phyloP scores from a whole-genome alignment of 2,113 vertebrate genomes.

The Globicephala melas region DNA sequence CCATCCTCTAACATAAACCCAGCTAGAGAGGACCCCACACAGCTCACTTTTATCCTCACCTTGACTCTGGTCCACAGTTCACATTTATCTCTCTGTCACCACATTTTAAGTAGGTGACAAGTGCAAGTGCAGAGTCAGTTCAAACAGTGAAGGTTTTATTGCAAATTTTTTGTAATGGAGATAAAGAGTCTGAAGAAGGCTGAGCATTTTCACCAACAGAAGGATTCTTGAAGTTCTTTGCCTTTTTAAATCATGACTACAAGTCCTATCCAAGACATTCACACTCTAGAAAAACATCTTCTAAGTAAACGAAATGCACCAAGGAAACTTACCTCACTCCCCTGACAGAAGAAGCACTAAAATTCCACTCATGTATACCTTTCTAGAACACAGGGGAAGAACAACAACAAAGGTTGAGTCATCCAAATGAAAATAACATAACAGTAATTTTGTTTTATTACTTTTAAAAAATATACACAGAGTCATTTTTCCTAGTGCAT shows the following conservation, averaged over 20 bases:
- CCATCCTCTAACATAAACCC: not conserved
- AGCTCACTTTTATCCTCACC: not conserved
- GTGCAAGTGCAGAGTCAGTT: not conserved
- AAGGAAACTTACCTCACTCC: constrained; percentile 86
- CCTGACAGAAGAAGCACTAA: constrained; percentile 91
- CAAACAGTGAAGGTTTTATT: not conserved
- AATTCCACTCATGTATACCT: constrained; percentile 98
- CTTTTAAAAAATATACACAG: not conserved
- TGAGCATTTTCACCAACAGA: not conserved
- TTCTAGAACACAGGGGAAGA: constrained; percentile 82
- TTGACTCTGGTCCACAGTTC: not conserved
- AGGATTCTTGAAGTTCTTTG: not conserved
- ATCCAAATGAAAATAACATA: not conserved
- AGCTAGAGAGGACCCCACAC: not conserved
- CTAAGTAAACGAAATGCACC: not conserved
- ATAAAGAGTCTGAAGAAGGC: not conserved
- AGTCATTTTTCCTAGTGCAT: constrained; percentile 3
- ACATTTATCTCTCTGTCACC: not conserved
- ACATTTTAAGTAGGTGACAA: not conserved
- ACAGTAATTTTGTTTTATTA: not conserved
- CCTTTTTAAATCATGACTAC: not conserved
- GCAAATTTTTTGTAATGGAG: not conserved
- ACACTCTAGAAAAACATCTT: not conserved
- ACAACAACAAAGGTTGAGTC: not conserved
- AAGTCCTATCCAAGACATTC: not conserved